Evolutionary conservation across 2,888 invertebrate species (phyloP).

Genomic region (Cosmorhoe ocellata): DNA sequence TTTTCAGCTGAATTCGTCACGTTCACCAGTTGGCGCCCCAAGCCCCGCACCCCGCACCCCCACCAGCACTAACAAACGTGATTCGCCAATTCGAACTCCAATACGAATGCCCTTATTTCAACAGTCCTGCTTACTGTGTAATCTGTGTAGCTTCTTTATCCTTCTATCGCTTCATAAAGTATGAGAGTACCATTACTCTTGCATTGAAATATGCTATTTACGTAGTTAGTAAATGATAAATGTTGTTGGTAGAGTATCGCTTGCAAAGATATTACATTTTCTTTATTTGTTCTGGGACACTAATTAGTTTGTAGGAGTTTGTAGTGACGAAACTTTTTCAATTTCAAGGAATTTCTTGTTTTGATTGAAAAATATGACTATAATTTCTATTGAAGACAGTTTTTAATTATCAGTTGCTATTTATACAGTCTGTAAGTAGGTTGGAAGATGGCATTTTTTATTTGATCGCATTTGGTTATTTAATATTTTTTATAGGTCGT

Average conservation of each 20-base stretch:
- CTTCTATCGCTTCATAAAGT: constrained; percentile 33
- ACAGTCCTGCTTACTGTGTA: constrained; percentile 41
- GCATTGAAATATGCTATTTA: constrained; percentile 42
- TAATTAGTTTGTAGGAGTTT: constrained; percentile 45
- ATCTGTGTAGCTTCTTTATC: constrained; percentile 36
- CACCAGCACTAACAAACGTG: constrained; percentile 48
- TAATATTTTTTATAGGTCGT: too few relatives aligned
- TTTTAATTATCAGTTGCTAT: too few relatives aligned
- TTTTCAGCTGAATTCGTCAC: constrained; percentile 70
- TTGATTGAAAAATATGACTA: too few relatives aligned
- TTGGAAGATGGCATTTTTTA: too few relatives aligned
- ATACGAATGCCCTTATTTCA: constrained; percentile 33
- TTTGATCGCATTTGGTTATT: too few relatives aligned
- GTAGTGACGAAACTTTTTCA: constrained; percentile 25
- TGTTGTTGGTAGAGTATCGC: constrained; percentile 43
- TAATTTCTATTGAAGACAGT: too few relatives aligned
- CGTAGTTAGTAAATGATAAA: constrained; percentile 46
- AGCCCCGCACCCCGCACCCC: constrained; percentile 36
- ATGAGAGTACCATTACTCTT: constrained; percentile 37
- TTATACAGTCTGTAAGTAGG: too few relatives aligned
- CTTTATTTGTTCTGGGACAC: constrained; percentile 46
- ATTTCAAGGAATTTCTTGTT: constrained; percentile 7
- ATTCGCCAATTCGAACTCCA: constrained; percentile 41
- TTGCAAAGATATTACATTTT: constrained; percentile 53
- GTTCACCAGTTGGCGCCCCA: constrained; percentile 49